A percentile compares a stretch with the other conserved stretches of the same genome.
Conservation (phyloP, 2,888 invertebrate species). For the Orthosia gracilis region DNA sequence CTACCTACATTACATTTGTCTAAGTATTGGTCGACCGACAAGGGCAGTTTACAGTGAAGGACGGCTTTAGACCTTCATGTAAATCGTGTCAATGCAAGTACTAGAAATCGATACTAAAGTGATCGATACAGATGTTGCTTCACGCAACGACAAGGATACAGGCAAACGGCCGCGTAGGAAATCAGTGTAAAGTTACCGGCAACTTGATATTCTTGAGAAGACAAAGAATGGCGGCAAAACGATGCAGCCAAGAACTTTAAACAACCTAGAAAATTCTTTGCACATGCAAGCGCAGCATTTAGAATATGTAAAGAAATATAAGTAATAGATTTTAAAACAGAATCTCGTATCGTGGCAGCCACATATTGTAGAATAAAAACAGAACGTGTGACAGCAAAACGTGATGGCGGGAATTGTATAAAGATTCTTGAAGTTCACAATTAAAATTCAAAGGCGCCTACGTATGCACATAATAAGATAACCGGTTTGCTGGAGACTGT, state of each 20-base stretch:
- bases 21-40: conserved; percentile 7
- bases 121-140: conserved; percentile 48
- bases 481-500: conserved; percentile 50
- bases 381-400: conserved; percentile 42
- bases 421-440: conserved; percentile 34
- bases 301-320: conserved; percentile 40
- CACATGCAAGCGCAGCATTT: conserved; percentile 20
- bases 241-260: conserved; percentile 34
- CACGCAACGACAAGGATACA: conserved; percentile 51
- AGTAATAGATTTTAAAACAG: conserved; percentile 32
- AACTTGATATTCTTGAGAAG: conserved; percentile 71
- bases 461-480: conserved; percentile 47
- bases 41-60: conserved; percentile 31
- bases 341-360: conserved; percentile 14
- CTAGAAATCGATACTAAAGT: conserved; percentile 47
- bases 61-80: conserved; percentile 39
- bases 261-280: conserved; percentile 25
- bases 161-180: conserved; percentile 34
- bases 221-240: conserved; percentile 41
- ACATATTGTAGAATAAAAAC: conserved; percentile 43
- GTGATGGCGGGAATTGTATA: conserved; percentile 26
- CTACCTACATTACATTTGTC: neutral
- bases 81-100: conserved; percentile 47
- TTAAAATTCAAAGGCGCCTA: conserved; percentile 58
- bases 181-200: conserved; percentile 65